Percentiles rank a stretch among this genome's conserved stretches.
Conservation (phyloP, 2,113 vertebrate genomes). For the Scomber japonicus region DNA sequence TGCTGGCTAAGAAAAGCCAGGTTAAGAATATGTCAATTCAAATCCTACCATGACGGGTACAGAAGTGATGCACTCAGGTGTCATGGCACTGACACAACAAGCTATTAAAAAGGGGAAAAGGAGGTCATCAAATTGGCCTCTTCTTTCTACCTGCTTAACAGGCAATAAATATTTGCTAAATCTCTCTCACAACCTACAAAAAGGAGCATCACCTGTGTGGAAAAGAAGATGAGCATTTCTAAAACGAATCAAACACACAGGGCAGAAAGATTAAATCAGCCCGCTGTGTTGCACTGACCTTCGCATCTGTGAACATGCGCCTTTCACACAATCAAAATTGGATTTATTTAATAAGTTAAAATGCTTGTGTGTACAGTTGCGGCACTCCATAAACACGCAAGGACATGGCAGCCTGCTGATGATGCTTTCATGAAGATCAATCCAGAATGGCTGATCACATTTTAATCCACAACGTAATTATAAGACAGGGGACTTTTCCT, state of each 20-base stretch:
- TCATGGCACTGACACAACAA: conserved; percentile 1
- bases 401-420: conserved; percentile 35
- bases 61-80: neutral
- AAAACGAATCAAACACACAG: conserved; percentile 16
- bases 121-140: conserved; percentile 22
- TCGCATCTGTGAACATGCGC: conserved; percentile 39
- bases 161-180: neutral
- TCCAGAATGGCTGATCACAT: conserved; percentile 56
- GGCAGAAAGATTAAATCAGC: conserved; percentile 46
- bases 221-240: neutral
- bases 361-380: conserved; percentile 48
- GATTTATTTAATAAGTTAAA: conserved; percentile 69
- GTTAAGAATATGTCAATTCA: conserved; percentile 62
- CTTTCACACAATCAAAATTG: conserved; percentile 51
- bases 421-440: conserved; percentile 62
- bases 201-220: neutral
- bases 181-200: conserved; percentile 3
- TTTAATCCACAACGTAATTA: conserved; percentile 67
- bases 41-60: conserved; percentile 21
- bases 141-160: neutral
- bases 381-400: conserved; percentile 27
- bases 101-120: conserved; percentile 4
- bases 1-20: conserved; percentile 31
- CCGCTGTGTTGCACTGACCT: conserved; percentile 51
- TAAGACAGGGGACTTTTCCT: conserved; percentile 52